Evolutionary conservation across 2,113 vertebrate species (phyloP).

Genomic region (Microtus ochrogaster): DNA sequence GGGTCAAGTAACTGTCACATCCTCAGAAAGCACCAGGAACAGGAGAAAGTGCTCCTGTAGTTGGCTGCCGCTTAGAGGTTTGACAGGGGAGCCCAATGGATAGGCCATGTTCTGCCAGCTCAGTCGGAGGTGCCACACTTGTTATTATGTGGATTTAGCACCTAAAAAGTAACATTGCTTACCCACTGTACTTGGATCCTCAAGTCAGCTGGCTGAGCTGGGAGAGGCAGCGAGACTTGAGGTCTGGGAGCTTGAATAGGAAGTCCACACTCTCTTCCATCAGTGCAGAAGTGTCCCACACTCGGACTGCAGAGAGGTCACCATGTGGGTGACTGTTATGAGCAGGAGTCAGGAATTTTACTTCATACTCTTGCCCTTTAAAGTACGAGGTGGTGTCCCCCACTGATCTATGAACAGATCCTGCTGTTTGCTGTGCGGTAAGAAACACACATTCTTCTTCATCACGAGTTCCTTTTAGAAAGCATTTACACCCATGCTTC

Average conservation of each 20-base stretch:
- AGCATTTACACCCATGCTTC: background rate
- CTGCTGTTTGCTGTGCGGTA: background rate
- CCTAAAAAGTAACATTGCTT: background rate
- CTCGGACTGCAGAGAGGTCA: no score
- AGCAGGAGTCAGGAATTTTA: background rate
- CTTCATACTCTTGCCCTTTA: accelerated
- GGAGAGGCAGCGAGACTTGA: background rate
- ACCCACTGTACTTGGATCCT: background rate
- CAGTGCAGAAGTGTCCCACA: background rate
- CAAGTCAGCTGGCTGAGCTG: background rate
- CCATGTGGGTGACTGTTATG: accelerated
- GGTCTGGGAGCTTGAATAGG: background rate
- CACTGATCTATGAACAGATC: background rate
- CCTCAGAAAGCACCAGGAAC: no score
- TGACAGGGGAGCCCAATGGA: background rate
- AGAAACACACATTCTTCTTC: background rate
- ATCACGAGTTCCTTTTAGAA: background rate
- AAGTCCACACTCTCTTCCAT: background rate
- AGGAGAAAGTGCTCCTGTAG: accelerated
- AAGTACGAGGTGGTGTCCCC: background rate
- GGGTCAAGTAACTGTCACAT: background rate
- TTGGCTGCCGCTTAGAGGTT: background rate
- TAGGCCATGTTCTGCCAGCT: background rate
- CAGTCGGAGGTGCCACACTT: background rate
- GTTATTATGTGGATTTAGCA: background rate